Percentiles rank a stretch among this genome's conserved stretches.
Conservation (phyloP, 2,888 invertebrate species). For the Ophion obscuratus region DNA sequence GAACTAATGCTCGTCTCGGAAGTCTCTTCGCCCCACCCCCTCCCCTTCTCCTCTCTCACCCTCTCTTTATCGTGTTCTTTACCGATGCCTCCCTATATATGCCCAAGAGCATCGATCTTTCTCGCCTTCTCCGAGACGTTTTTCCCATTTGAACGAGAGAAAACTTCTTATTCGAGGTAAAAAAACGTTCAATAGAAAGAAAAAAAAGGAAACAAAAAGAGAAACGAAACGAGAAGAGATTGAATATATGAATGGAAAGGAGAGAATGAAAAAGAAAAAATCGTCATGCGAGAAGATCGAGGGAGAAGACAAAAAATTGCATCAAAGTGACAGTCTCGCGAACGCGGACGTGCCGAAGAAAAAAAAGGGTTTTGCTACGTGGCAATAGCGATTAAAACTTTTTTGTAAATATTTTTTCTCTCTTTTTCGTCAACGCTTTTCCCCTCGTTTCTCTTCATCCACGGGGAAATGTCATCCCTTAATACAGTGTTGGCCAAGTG, state of each 20-base stretch:
- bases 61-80: slow-evolving; percentile 27
- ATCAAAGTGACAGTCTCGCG: not conserved
- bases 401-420: not conserved
- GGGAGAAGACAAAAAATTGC: slow-evolving; percentile 5
- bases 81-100: slow-evolving; percentile 27
- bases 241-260: slow-evolving; percentile 26
- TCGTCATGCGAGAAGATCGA: slow-evolving; percentile 24
- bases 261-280: slow-evolving; percentile 23
- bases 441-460: not conserved
- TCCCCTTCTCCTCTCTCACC: slow-evolving; percentile 4
- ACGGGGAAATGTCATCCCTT: not conserved
- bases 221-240: slow-evolving; percentile 30
- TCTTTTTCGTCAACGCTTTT: not conserved
- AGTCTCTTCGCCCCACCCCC: not conserved
- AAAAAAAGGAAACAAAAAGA: slow-evolving; percentile 31
- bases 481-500: not conserved
- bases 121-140: slow-evolving; percentile 34
- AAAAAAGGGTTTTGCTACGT: slow-evolving; percentile 20
- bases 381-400: slow-evolving; percentile 1
- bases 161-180: slow-evolving; percentile 23
- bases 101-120: slow-evolving; percentile 50
- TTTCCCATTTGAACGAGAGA: slow-evolving; percentile 50
- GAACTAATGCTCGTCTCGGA: slow-evolving; percentile 40
- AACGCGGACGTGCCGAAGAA: not conserved
- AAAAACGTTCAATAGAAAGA: slow-evolving; percentile 10